These are phyloP conservation scores for Micronycteris hirsuta DNA, from an alignment of 2,113 vertebrate species.

Conservation along the genomic window DNA sequence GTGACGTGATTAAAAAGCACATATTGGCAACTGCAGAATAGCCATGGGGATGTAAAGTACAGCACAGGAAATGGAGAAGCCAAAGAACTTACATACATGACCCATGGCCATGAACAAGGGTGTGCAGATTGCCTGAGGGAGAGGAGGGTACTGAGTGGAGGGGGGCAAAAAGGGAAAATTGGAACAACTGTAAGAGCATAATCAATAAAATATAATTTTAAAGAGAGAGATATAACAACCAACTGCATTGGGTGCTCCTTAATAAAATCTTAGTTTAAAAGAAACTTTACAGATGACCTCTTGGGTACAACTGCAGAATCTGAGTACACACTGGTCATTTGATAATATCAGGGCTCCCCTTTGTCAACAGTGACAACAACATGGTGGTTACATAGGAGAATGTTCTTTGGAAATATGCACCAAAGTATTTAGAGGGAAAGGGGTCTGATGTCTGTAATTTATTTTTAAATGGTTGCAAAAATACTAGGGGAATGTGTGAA, in stretches of 20 bases:
- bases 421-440: background rate
- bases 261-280: background rate
- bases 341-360: background rate
- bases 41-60: too few species aligned
- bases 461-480: conserved; percentile 10
- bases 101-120: too few species aligned
- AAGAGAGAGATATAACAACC: background rate
- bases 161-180: too few species aligned
- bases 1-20: too few species aligned
- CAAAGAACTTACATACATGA: too few species aligned
- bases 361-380: background rate
- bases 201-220: too few species aligned
- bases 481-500: background rate
- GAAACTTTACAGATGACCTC: background rate
- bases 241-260: background rate
- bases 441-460: background rate
- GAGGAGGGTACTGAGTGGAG: too few species aligned
- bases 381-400: background rate
- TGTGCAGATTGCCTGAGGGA: too few species aligned
- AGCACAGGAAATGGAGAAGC: too few species aligned
- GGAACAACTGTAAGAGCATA: too few species aligned
- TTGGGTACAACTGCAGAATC: background rate
- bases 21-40: too few species aligned
- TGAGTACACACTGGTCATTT: background rate
- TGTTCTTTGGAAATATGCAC: background rate